Evolutionary conservation across 2,113 vertebrate genomes (phyloP), one percentile per base, ranked within the genome.

Genomic region (Semicossyphus pulcher): DNA sequence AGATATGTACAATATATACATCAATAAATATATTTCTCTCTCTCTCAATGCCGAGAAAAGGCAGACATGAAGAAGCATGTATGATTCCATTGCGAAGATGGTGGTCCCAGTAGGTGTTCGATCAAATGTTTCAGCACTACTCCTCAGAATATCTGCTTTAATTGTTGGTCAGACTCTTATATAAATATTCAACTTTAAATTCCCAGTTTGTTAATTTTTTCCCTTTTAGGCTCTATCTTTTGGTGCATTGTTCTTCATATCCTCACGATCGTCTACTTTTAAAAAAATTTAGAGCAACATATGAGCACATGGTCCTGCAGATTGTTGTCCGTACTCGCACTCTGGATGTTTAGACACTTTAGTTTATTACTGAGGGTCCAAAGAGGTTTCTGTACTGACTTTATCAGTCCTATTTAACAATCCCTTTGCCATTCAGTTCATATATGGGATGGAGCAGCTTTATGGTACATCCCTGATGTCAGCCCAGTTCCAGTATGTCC

Each of bases 391-490:
- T 57, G 21, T 29, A 10, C 29, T 26, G 32, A 47, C 18, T 25
- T 11, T 28, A 1, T 12, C 2, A 36, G 16, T 36, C 26, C 11
- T 63, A 4, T 5, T 10, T n/a, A n/a, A n/a, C n/a, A n/a, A n/a
- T 15, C 18, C 15, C 9, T 23, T 4, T n/a, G 20, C 14, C 34
- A 16, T 7, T 26, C 23, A 0, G 45, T 25, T 89, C 71, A 89
- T 95, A 3, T 96, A 94, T 51, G 97, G 91, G 84, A 96, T 44
- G 0, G 95, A 77, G 94, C 94, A 41, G 96, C 95, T 88, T 99
- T 99, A 87, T 97, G 97, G 90, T 97, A 98, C 58, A 96, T 90
- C 52, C 94, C 93, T 25, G 93, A 88, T 1, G 93, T 91, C 28
- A 89, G 71, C 72, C 94, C 87, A 20, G 89, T 90, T 60, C 91